These are phyloP conservation scores for Meandrina meandrites DNA, from an alignment of 92 coral and sea anemone genomes.

Conservation along the genomic window DNA sequence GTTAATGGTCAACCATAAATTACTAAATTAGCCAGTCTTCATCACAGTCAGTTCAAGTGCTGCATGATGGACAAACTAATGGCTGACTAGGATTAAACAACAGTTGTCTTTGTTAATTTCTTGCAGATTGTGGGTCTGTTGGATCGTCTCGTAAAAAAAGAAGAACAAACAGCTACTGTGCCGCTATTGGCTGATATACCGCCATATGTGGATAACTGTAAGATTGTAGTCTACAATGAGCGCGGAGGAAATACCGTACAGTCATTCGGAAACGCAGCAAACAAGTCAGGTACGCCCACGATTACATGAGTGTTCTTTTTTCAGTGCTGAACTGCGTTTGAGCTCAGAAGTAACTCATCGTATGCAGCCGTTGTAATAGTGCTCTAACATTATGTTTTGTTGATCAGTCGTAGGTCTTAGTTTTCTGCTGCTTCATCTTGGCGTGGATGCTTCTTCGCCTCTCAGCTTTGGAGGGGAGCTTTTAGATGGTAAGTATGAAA, in stretches of 20 bases:
- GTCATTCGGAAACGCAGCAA: slow-evolving; percentile 11
- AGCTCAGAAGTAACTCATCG: too few species aligned
- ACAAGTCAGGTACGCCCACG: slow-evolving; percentile 13
- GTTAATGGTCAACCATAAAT: background rate
- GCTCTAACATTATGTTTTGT: background rate
- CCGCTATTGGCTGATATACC: slow-evolving; percentile 86
- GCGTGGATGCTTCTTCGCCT: slow-evolving; percentile 61
- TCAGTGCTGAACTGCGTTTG: too few species aligned
- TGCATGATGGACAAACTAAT: too few species aligned
- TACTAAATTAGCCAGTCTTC: too few species aligned
- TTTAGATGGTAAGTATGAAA: slow-evolving; percentile 66
- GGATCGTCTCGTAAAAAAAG: slow-evolving; percentile 84
- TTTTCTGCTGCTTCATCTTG: slow-evolving; percentile 77
- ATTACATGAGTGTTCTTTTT: too few species aligned
- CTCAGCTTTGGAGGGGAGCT: slow-evolving; percentile 69
- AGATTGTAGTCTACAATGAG: slow-evolving; percentile 46
- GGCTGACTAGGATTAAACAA: background rate
- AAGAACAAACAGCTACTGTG: slow-evolving; percentile 82
- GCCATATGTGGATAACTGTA: slow-evolving; percentile 50
- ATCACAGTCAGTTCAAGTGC: too few species aligned
- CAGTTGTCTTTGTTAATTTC: background rate
- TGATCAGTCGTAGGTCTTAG: slow-evolving; percentile 71
- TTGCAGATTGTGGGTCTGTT: slow-evolving; percentile 71
- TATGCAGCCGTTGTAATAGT: background rate
- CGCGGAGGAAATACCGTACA: background rate